Percentiles rank a stretch among this genome's conserved stretches.
Evolutionary conservation across 2,888 invertebrate species (phyloP).

Genomic region (Smittia sp.): DNA sequence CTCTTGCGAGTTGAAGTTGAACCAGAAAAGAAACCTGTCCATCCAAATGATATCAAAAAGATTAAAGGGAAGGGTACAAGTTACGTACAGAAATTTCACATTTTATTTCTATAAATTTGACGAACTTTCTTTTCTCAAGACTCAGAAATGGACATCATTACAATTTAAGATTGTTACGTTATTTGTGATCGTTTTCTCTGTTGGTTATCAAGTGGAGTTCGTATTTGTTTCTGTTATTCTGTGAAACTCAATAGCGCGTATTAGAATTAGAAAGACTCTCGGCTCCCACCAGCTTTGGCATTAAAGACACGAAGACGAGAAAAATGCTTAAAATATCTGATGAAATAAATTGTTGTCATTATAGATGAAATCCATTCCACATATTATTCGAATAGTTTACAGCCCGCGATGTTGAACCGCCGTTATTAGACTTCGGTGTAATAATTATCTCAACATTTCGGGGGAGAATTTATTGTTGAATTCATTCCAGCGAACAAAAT

Average conservation of each 20-base stretch:
- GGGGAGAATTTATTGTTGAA: slow-evolving; percentile 11
- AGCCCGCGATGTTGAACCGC: slow-evolving; percentile 16
- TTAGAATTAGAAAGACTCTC: slow-evolving; percentile 7
- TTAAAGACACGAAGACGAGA: slow-evolving; percentile 8
- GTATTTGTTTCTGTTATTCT: no score
- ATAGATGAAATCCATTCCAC: slow-evolving; percentile 14
- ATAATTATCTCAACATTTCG: not conserved
- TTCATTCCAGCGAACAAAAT: not conserved
- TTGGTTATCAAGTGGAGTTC: not conserved
- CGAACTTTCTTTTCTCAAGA: no score
- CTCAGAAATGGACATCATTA: no score
- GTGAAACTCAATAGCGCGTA: slow-evolving; percentile 3
- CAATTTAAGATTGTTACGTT: no score
- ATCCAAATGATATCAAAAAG: slow-evolving; percentile 32
- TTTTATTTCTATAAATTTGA: no score
- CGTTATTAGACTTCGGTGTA: slow-evolving; percentile 16
- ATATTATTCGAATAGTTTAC: slow-evolving; percentile 3
- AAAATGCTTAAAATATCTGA: slow-evolving; percentile 2
- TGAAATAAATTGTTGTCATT: slow-evolving; percentile 31
- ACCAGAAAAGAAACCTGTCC: slow-evolving; percentile 41
- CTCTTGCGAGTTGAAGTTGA: not conserved
- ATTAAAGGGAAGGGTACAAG: not conserved
- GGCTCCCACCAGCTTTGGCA: slow-evolving; percentile 12
- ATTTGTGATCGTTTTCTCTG: no score
- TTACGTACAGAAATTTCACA: no score